Evolutionary conservation across 1,140 invertebrate genomes (phyloP).

Genomic region (Calephelis nemesis): DNA sequence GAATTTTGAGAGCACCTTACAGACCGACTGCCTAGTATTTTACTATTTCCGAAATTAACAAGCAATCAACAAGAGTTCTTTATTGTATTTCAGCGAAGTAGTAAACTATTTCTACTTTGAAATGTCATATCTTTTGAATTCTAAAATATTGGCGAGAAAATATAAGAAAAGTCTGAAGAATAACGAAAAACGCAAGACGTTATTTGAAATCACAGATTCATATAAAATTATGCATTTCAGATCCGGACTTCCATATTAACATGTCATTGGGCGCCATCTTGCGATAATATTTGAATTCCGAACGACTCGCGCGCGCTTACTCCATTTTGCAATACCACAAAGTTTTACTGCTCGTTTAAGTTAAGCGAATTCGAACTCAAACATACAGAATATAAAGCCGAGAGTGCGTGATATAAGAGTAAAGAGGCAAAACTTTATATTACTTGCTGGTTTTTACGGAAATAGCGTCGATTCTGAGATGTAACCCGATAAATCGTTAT

Average conservation of each 20-base stretch:
- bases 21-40: too few relatives aligned
- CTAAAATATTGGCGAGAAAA: not conserved
- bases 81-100: too few relatives aligned
- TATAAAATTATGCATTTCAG: constrained; percentile 70
- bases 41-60: too few relatives aligned
- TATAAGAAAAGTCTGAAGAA: constrained; percentile 10
- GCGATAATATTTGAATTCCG: constrained; percentile 61
- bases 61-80: too few relatives aligned
- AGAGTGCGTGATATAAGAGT: not conserved
- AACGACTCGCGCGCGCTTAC: constrained; percentile 46
- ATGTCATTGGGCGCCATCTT: constrained; percentile 70
- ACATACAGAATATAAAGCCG: constrained; percentile 3
- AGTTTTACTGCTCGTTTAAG: constrained; percentile 16
- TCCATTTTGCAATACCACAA: constrained; percentile 30
- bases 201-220: constrained; percentile 36
- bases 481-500: constrained; percentile 55
- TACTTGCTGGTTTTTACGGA: constrained; percentile 49
- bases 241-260: constrained; percentile 60
- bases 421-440: constrained; percentile 39
- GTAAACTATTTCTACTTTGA: not conserved
- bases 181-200: constrained; percentile 18
- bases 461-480: constrained; percentile 46
- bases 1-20: too few relatives aligned
- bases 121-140: constrained; percentile 6
- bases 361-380: constrained; percentile 31